These are phyloP conservation scores for Bursaphelenchus mucronatus DNA, from an alignment of 1,140 invertebrate species.

Conservation along the genomic window DNA sequence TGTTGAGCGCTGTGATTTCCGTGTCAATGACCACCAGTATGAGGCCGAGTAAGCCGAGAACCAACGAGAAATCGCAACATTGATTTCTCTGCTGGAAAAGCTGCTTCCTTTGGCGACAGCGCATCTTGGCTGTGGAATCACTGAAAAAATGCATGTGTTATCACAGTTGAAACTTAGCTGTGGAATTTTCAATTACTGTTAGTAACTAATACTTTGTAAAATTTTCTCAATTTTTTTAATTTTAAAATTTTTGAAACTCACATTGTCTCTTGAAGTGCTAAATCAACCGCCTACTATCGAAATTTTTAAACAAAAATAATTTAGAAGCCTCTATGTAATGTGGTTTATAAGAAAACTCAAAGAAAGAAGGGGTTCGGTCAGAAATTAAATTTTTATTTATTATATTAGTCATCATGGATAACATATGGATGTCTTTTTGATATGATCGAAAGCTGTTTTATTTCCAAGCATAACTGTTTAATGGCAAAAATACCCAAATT, in stretches of 20 bases:
- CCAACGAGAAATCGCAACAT: constrained; percentile 54
- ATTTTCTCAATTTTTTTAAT: constrained; percentile 4
- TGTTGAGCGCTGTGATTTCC: constrained; percentile 49
- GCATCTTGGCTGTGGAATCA: constrained; percentile 59
- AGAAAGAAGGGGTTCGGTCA: too few relatives aligned
- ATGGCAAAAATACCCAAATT: too few relatives aligned
- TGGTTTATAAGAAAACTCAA: too few relatives aligned
- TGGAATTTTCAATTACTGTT: neutral
- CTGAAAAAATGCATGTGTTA: constrained; percentile 33
- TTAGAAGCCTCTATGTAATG: too few relatives aligned
- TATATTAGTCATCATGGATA: too few relatives aligned
- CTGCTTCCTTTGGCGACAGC: constrained; percentile 53
- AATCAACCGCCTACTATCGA: too few relatives aligned
- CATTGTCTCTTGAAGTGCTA: neutral
- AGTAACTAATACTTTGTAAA: neutral
- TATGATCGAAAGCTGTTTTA: too few relatives aligned
- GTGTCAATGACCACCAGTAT: constrained; percentile 57
- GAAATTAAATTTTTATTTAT: too few relatives aligned
- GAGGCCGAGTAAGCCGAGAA: constrained; percentile 53
- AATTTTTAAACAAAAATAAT: too few relatives aligned
- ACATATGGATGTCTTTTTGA: too few relatives aligned
- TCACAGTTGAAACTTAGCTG: neutral
- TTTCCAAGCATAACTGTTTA: too few relatives aligned
- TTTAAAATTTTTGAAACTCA: neutral
- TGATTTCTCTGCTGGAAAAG: constrained; percentile 54